These are phyloP conservation scores for Schlechtendalia chinensis DNA, from an alignment of 1,140 invertebrate species.

Conservation along the genomic window DNA sequence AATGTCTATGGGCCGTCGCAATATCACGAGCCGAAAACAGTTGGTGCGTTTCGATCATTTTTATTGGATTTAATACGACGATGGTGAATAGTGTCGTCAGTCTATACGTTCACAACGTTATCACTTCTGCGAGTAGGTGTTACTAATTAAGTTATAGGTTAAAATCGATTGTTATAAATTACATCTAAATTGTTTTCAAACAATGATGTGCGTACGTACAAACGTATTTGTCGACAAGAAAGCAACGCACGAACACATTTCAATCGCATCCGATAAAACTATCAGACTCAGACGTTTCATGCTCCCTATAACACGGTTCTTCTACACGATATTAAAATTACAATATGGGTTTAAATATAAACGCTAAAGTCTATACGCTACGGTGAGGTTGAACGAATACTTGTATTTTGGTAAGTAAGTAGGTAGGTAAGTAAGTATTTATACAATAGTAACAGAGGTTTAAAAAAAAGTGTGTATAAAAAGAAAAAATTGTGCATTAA, in stretches of 20 bases:
- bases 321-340: slow-evolving; percentile 51
- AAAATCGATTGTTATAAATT: background rate
- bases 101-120: too few species aligned
- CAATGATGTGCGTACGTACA: too few species aligned
- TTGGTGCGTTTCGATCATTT: too few species aligned
- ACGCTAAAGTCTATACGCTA: background rate
- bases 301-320: background rate
- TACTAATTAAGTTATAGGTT: background rate
- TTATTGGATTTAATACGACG: too few species aligned
- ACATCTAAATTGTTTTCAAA: too few species aligned
- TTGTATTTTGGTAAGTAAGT: background rate
- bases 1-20: too few species aligned
- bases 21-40: too few species aligned
- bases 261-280: background rate
- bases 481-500: slow-evolving; percentile 10
- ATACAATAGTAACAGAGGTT: background rate
- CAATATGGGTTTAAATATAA: background rate
- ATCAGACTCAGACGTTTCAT: background rate
- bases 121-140: too few species aligned
- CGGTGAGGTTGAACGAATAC: background rate
- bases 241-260: background rate
- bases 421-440: too few species aligned
- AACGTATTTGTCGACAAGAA: too few species aligned
- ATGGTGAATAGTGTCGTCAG: too few species aligned
- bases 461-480: slow-evolving; percentile 12